A percentile compares a stretch with the other conserved stretches of the same genome.
Conservation (phyloP, 2,797 vertebrate genomes). For the Typhlichthys eigenmanni region DNA sequence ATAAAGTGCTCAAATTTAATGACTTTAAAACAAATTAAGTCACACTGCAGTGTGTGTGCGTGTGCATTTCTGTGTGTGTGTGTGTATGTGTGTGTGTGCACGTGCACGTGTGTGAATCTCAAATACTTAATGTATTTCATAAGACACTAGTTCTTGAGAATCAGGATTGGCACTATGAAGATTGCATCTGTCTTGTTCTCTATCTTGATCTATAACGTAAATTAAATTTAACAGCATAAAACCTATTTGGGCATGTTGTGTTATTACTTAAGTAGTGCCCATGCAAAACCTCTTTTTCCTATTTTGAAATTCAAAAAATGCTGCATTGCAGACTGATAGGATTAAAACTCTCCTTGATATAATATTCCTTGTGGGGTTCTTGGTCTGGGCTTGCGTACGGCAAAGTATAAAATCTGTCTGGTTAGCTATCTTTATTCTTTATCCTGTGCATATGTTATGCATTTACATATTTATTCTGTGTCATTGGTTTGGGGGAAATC, state of each 20-base stretch:
- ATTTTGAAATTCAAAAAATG: neutral
- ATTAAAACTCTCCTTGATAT: neutral
- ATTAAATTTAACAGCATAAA: too few species aligned
- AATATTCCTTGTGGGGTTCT: slow-evolving; percentile 3
- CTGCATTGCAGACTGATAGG: neutral
- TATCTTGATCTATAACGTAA: too few species aligned
- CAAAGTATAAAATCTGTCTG: neutral
- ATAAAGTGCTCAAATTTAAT: too few species aligned
- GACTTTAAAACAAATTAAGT: too few species aligned
- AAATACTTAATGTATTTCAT: too few species aligned
- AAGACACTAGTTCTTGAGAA: too few species aligned
- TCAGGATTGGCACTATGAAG: too few species aligned
- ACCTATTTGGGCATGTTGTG: neutral
- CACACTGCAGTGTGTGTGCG: neutral
- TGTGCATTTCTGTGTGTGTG: neutral
- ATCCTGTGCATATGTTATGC: neutral
- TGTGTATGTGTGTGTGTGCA: slow-evolving; percentile 27
- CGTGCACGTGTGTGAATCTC: neutral
- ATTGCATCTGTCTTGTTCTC: too few species aligned
- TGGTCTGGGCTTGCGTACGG: neutral
- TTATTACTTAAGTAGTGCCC: neutral
- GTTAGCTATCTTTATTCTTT: neutral
- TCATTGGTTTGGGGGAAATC: neutral
- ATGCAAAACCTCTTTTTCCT: neutral
- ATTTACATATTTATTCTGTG: neutral